A percentile compares a stretch with the other conserved stretches of the same genome.
Evolutionary conservation across 1,140 invertebrate genomes (phyloP).

Genomic region (Cryptotermes secundus): DNA sequence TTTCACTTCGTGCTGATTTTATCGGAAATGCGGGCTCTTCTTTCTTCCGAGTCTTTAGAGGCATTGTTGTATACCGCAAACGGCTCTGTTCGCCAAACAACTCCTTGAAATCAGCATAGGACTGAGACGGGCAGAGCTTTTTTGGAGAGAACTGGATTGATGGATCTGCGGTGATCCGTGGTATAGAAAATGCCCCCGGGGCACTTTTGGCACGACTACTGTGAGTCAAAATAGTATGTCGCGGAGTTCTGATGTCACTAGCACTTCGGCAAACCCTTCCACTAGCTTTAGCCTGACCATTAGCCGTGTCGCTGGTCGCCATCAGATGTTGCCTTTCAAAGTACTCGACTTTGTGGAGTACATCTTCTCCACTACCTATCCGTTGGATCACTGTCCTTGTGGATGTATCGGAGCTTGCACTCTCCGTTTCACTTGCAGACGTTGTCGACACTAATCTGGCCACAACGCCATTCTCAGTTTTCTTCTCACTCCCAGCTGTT

Average conservation of each 20-base stretch:
- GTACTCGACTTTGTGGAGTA: conserved; percentile 74
- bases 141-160: background rate
- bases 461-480: conserved; percentile 42
- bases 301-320: conserved; percentile 40
- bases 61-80: conserved; percentile 44
- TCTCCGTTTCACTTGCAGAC: conserved; percentile 57
- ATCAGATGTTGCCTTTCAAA: conserved; percentile 65
- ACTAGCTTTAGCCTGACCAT: background rate
- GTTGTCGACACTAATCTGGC: conserved; percentile 43
- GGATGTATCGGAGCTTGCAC: conserved; percentile 68
- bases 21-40: conserved; percentile 39
- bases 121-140: conserved; percentile 59
- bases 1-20: background rate
- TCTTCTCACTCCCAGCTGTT: conserved; percentile 35
- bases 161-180: background rate
- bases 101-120: conserved; percentile 72
- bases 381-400: conserved; percentile 63
- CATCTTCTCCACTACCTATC: conserved; percentile 52
- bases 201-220: conserved; percentile 24
- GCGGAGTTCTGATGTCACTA: conserved; percentile 25
- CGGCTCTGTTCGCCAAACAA: conserved; percentile 69
- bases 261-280: conserved; percentile 32
- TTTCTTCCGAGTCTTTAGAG: conserved; percentile 43
- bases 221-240: background rate
- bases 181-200: background rate